Evolutionary conservation across 2,888 invertebrate genomes (phyloP), one percentile per base, ranked within the genome.

Genomic region (Anagyrus pseudococci): DNA sequence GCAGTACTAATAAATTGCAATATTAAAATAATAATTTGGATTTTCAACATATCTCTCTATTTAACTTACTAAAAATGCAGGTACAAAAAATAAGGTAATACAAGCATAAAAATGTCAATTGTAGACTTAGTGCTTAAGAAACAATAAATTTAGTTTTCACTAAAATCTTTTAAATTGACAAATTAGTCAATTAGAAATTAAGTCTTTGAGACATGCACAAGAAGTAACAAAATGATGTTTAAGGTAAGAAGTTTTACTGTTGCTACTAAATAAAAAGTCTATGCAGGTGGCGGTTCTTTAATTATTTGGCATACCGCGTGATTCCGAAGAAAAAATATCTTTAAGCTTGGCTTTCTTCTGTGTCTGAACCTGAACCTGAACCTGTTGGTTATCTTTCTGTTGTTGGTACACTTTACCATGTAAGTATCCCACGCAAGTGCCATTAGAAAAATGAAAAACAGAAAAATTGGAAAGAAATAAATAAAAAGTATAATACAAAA

Each of bases 331-430:
- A 86, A 91, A 91, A 85, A 91, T 89, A 86, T 91, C 90, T 87
- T 90, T 91, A 84, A 92, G 88, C 88, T 90, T 91, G 83, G 89
- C 89, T 85, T 90, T 90, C 87, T 89, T 89, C 86, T 89, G 89
- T 80, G 85, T 84, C 64, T 70, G 67, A 29, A 33, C 4, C 60
- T 62, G 62, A n/a, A n/a, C n/a, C n/a, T 37, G 33, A 58, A 64
- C 59, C 29, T 49, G 58, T 52, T 64, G 56, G 23, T 63, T 67
- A 84, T 89, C 89, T 74, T 78, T 79, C 83, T 89, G 89, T 84
- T 87, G 87, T 84, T 89, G 89, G 86, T 87, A 88, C 84, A 88
- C 89, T 89, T 87, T 85, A 85, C 86, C 84, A 84, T 78, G 79
- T 75, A 75, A 77, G 74, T 73, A 78, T 78, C 76, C 63, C 44